These are phyloP conservation scores for Scaptodrosophila lebanonensis DNA, from an alignment of 1,140 invertebrate species.

Conservation along the genomic window DNA sequence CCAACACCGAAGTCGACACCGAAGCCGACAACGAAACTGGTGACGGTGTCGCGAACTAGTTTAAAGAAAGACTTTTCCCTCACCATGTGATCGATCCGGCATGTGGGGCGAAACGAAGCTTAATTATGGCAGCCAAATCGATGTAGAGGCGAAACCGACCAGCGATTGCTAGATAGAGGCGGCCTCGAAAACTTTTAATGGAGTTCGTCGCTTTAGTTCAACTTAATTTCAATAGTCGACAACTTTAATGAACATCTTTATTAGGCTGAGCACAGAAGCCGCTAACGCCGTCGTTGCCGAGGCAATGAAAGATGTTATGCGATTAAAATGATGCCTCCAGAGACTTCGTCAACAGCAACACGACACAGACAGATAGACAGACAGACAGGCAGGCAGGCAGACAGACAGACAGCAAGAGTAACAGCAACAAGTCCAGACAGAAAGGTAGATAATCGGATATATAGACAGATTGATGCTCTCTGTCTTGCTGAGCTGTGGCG, in stretches of 20 bases:
- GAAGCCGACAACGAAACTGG: not conserved
- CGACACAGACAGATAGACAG: conserved; percentile 8
- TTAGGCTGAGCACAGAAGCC: conserved; percentile 10
- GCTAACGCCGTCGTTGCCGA: not conserved
- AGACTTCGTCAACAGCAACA: not conserved
- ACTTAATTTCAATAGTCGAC: conserved; percentile 2
- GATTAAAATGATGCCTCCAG: not conserved
- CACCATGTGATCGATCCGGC: not conserved
- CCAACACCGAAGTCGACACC: not conserved
- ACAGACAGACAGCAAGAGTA: conserved; percentile 5
- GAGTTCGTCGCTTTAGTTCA: not conserved
- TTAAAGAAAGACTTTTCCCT: conserved; percentile 64
- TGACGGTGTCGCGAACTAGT: conserved; percentile 47
- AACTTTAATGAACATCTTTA: conserved; percentile 21
- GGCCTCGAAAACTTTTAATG: not conserved
- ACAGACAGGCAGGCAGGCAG: not conserved
- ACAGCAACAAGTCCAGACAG: not conserved
- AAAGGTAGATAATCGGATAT: not conserved
- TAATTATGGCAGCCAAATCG: conserved; percentile 33
- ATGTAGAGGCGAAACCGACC: conserved; percentile 12
- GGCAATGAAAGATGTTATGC: conserved; percentile 6
- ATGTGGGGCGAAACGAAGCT: conserved; percentile 33
- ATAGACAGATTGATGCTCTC: not conserved
- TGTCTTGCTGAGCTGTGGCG: conserved; percentile 8
- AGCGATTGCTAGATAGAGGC: conserved; percentile 10